Conservation (phyloP, 2,888 invertebrate genomes). For the Lasioglossum leucozonium region DNA sequence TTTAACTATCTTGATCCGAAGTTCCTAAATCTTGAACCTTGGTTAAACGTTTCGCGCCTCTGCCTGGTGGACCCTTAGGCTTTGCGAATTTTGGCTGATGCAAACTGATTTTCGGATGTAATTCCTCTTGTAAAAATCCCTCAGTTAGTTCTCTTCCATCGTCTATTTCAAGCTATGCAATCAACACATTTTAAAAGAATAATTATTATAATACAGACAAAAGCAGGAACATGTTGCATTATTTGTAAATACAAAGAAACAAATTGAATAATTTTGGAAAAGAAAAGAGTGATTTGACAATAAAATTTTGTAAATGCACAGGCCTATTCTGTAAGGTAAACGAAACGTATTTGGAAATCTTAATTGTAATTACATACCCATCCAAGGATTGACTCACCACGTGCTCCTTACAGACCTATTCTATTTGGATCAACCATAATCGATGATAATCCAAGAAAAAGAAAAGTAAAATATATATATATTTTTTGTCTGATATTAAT, state of each 20-base stretch:
- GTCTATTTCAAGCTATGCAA: slow-evolving; percentile 94
- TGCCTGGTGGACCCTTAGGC: slow-evolving; percentile 97
- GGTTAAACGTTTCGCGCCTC: slow-evolving; percentile 96
- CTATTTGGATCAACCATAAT: slow-evolving; percentile 22
- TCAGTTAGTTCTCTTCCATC: slow-evolving; percentile 95
- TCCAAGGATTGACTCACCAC: slow-evolving; percentile 63
- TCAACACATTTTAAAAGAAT: slow-evolving; percentile 67
- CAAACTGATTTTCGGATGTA: slow-evolving; percentile 96
- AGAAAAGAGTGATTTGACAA: neutral
- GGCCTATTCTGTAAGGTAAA: slow-evolving; percentile 82
- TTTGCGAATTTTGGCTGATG: slow-evolving; percentile 97
- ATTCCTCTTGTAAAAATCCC: slow-evolving; percentile 95
- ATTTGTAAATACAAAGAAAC: neutral
- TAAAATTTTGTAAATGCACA: slow-evolving; percentile 51
- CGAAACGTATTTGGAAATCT: slow-evolving; percentile 50
- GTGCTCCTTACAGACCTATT: slow-evolving; percentile 54
- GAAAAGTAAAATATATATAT: neutral
- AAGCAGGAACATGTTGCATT: neutral
- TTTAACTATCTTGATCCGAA: slow-evolving; percentile 73
- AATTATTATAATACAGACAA: slow-evolving; percentile 55
- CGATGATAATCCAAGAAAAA: slow-evolving; percentile 16
- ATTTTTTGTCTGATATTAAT: slow-evolving; percentile 5
- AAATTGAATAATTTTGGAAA: neutral
- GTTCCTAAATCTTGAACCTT: slow-evolving; percentile 85
- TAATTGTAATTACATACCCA: slow-evolving; percentile 78